These are phyloP conservation scores for Callorhinus ursinus DNA, from an alignment of 2,113 vertebrate genomes.

Conservation along the genomic window DNA sequence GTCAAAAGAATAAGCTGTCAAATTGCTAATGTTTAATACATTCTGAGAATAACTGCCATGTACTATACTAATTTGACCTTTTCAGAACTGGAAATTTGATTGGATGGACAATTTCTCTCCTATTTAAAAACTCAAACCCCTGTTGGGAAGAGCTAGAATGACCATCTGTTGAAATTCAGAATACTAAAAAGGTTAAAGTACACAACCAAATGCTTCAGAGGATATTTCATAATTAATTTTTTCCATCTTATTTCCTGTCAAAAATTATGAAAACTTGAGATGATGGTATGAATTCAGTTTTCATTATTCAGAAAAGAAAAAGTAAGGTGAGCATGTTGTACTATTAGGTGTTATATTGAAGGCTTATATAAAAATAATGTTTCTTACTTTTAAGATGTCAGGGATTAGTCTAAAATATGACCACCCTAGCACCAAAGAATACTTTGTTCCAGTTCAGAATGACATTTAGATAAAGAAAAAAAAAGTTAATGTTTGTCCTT, in stretches of 20 bases:
- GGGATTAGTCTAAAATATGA: not conserved
- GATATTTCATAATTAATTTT: not conserved
- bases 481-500: not conserved
- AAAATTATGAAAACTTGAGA: conserved; percentile 32
- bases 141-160: conserved; percentile 39
- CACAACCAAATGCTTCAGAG: conserved; percentile 27
- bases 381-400: not conserved
- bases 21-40: conserved; percentile 64
- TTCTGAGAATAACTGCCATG: conserved; percentile 49
- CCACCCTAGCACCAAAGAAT: not conserved
- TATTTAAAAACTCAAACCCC: conserved; percentile 63
- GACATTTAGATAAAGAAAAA: not conserved
- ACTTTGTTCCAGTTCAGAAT: not conserved
- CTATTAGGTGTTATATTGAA: not conserved
- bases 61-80: conserved; percentile 77
- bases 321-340: not conserved
- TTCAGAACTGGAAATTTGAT: conserved; percentile 61
- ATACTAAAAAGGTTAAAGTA: conserved; percentile 73
- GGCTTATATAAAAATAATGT: not conserved
- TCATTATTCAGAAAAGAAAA: not conserved
- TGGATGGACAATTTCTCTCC: conserved; percentile 33
- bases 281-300: conserved; percentile 2
- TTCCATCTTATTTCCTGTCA: not conserved
- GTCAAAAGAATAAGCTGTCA: conserved; percentile 65
- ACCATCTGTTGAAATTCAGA: conserved; percentile 61